Evolutionary conservation across 2,113 vertebrate genomes (phyloP), one percentile per base, ranked within the genome.

Genomic region (Psittacula cyanocephala): DNA sequence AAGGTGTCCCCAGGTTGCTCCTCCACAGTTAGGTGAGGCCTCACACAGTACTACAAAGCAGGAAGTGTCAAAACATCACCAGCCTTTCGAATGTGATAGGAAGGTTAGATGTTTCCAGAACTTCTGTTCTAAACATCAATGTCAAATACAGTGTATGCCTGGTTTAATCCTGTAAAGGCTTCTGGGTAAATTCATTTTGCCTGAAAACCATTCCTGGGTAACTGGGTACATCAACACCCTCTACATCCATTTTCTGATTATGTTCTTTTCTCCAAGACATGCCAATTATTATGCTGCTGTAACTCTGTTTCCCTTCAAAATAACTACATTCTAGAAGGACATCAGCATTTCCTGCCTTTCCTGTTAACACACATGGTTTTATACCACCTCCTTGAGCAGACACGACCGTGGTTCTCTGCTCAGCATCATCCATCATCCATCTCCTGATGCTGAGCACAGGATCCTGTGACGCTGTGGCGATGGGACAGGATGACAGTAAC

Each of bases 101-200:
- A 92, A 92, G 39, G 70, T 82, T 23, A 50, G 69, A 33, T 59
- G 31, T 29, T 96, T 74, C 75, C 50, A 83, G 64, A 85, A 81
- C 53, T 89, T 80, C 47, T 74, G 67, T 74, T 65, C 47, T 55
- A 92, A 95, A 80, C 77, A 89, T 59, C 74, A 63, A 78, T 93
- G 72, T 41, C 77, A 85, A 81, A 69, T 13, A 13, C 13, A 89
- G 41, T 22, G n/a, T 15, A 74, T 1, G 15, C 37, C 81, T 88
- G 70, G 87, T 80, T 77, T 92, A 92, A 89, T 80, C 70, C 81
- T 78, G 63, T 62, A 63, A 74, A 93, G 64, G 35, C 52, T 94
- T 95, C 41, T 53, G 69, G 67, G 29, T 78, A 95, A 87, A 78
- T 84, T 79, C 44, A n/a, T 74, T 85, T 70, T 77, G 74, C 62